phyloP scores from a whole-genome alignment of 2,113 vertebrate species.

The Delphinus delphis region DNA sequence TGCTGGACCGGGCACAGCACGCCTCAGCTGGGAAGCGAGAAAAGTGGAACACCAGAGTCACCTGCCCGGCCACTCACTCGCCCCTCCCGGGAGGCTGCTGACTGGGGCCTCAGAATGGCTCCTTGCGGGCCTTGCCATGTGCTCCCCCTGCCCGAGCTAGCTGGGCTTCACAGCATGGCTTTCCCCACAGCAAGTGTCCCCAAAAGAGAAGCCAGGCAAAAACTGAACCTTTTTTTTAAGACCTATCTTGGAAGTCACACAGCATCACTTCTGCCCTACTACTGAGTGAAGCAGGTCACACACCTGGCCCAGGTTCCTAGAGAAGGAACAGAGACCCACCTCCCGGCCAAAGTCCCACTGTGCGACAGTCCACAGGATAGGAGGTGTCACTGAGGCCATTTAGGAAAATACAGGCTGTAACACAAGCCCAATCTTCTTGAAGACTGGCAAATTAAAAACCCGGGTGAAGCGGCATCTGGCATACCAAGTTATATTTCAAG shows the following conservation, averaged over 20 bases:
- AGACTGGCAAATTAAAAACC: not conserved
- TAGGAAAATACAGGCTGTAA: not conserved
- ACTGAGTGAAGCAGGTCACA: not conserved
- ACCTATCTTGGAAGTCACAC: no score
- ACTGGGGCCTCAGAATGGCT: not conserved
- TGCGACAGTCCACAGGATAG: not conserved
- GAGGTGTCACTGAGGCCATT: not conserved
- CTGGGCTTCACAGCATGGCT: not conserved
- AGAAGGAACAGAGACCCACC: not conserved
- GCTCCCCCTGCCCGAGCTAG: not conserved
- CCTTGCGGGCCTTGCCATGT: accelerated
- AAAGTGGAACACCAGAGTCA: accelerated
- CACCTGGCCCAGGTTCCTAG: not conserved
- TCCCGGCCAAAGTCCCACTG: not conserved
- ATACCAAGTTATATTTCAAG: not conserved
- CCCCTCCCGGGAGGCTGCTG: accelerated
- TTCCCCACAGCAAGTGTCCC: not conserved
- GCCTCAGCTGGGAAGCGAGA: not conserved
- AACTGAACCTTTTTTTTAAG: not conserved
- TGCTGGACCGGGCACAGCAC: not conserved
- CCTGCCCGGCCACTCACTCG: accelerated
- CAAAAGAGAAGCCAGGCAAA: not conserved
- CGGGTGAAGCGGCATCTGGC: not conserved
- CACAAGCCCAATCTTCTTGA: not conserved
- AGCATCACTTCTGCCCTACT: not conserved